Evolutionary conservation across 30 jellyfish, hydroid and myxozoan genomes (phyloP).

Genomic region (Turritopsis dohrnii): DNA sequence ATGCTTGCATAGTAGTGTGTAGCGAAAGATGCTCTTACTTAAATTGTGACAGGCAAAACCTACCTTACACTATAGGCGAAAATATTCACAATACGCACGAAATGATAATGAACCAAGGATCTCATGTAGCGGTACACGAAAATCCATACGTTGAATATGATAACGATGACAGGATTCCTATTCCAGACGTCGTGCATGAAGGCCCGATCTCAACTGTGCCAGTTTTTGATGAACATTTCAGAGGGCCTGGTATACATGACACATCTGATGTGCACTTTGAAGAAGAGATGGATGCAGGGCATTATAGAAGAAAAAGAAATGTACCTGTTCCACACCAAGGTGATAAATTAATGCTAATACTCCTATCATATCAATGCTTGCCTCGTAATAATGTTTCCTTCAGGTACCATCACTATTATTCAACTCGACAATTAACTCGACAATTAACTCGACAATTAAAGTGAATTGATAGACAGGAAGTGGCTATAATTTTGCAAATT

Average conservation of each 20-base stretch:
- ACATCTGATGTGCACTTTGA: conserved; percentile 72
- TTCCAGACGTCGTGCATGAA: conserved; percentile 27
- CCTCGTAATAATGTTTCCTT: no score
- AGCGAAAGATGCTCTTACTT: no score
- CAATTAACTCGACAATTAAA: no score
- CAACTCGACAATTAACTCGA: no score
- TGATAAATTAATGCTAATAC: background rate
- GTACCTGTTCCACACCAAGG: background rate
- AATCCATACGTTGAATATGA: conserved; percentile 12
- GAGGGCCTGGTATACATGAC: conserved; percentile 74
- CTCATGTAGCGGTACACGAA: conserved; percentile 20
- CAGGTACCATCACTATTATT: no score
- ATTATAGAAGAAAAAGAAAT: conserved; percentile 17
- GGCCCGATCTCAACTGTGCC: conserved; percentile 69
- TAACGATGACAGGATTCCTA: conserved; percentile 5
- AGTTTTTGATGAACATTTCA: conserved; percentile 69
- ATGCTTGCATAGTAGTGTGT: no score
- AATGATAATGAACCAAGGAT: conserved; percentile 10
- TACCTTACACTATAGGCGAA: background rate
- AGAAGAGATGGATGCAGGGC: conserved; percentile 73
- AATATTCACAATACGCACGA: conserved; percentile 16
- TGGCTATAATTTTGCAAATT: background rate
- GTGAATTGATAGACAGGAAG: no score
- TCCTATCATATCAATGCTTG: no score
- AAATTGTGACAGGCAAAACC: background rate